phyloP scores from a whole-genome alignment of 2,113 vertebrate species.

The Haemorhous mexicanus region DNA sequence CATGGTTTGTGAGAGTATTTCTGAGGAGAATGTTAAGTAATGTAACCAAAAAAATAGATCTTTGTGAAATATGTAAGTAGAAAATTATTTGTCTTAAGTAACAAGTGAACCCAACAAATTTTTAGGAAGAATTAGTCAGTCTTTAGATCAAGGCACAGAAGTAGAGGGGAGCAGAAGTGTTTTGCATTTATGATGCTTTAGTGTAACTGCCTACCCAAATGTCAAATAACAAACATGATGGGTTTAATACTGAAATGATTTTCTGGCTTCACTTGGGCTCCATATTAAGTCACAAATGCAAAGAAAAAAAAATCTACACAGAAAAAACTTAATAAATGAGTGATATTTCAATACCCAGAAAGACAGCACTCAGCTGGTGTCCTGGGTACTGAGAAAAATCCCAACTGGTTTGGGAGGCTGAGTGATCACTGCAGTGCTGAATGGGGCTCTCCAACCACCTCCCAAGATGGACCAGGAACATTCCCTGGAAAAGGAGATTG shows the following conservation, averaged over 20 bases:
- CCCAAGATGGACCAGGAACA: neutral
- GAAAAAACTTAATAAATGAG: neutral
- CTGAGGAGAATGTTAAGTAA: neutral
- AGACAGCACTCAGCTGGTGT: neutral
- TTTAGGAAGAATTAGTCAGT: neutral
- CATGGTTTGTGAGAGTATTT: neutral
- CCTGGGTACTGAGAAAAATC: neutral
- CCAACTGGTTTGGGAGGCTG: neutral
- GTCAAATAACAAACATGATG: neutral
- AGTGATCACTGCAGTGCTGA: neutral
- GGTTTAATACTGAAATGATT: neutral
- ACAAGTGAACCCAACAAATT: neutral
- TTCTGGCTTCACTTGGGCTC: neutral
- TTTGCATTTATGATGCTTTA: neutral
- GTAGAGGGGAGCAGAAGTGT: neutral
- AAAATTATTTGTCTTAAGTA: neutral
- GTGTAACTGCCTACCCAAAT: neutral
- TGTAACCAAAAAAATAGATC: neutral
- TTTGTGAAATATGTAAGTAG: neutral
- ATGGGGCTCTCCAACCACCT: neutral
- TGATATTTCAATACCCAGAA: neutral
- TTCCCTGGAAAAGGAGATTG: neutral
- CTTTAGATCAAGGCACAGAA: neutral
- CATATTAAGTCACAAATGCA: neutral
- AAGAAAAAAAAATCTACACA: neutral